A percentile compares a stretch with the other conserved stretches of the same genome.
These are phyloP conservation scores for Odontamblyopus lacepedii DNA, from an alignment of 2,797 vertebrate genomes.

Conservation along the genomic window DNA sequence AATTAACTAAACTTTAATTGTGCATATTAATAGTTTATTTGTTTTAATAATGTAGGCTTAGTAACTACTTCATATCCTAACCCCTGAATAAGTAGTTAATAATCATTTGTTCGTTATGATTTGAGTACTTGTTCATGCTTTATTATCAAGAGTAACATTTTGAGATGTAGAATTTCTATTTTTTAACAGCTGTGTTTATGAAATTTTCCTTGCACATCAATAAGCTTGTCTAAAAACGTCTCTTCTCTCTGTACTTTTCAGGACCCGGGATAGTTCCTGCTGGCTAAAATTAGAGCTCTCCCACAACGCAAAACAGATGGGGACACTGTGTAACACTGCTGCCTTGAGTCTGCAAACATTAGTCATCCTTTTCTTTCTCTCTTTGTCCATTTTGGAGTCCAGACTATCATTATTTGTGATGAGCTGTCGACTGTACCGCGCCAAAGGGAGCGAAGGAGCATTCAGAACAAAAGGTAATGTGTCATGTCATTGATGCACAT, in stretches of 20 bases:
- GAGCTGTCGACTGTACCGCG: conserved; percentile 27
- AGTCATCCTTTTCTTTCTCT: conserved; percentile 30
- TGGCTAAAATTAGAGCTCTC: conserved; percentile 3
- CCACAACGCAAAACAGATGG: conserved; percentile 4
- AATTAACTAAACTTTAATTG: too few species aligned
- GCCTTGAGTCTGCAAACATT: conserved; percentile 33
- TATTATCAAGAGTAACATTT: too few species aligned
- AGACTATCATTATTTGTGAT: conserved; percentile 35
- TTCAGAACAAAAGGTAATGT: conserved; percentile 9
- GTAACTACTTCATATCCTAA: too few species aligned
- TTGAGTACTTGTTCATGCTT: too few species aligned
- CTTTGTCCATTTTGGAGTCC: conserved; percentile 36
- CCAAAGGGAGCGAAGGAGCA: conserved; percentile 12
- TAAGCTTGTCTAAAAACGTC: too few species aligned
- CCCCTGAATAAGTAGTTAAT: too few species aligned
- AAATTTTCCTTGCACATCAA: too few species aligned
- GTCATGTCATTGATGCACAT: conserved; percentile 5
- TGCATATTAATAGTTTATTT: too few species aligned
- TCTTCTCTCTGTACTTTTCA: background rate
- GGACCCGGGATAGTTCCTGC: conserved; percentile 14
- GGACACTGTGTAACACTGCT: conserved; percentile 8
- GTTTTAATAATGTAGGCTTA: too few species aligned
- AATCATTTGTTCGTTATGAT: too few species aligned
- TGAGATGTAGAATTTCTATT: too few species aligned
- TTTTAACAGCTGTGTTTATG: too few species aligned